A percentile compares a stretch with the other conserved stretches of the same genome.
phyloP scores from a whole-genome alignment of 53 echinoderm and acorn worm genomes.

The Crossaster papposus region DNA sequence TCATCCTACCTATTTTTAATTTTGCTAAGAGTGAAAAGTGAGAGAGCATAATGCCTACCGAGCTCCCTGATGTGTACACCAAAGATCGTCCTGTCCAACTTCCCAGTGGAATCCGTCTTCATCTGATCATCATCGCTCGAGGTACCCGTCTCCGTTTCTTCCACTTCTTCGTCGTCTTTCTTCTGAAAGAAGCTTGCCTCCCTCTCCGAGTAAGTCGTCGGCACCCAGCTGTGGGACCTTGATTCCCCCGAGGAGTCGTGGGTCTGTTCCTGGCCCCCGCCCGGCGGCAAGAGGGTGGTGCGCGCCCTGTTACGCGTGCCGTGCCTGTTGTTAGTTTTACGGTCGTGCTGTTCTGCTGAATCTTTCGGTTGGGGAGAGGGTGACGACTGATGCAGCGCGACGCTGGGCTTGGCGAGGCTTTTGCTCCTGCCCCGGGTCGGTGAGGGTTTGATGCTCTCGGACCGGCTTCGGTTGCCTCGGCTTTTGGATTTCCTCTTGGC shows the following conservation, averaged over 20 bases:
- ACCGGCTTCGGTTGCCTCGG: not conserved
- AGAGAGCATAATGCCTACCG: conserved; percentile 56
- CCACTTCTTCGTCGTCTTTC: conserved; percentile 41
- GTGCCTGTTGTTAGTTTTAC: not conserved
- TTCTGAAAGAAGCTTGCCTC: conserved; percentile 44
- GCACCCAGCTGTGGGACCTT: conserved; percentile 40
- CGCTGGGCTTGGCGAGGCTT: not conserved
- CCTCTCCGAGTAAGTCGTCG: conserved; percentile 22
- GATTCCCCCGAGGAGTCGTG: conserved; percentile 39
- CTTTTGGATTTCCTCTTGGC: conserved; percentile 38
- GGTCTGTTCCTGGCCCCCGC: not conserved
- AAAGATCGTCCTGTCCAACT: conserved; percentile 76
- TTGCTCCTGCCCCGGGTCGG: conserved; percentile 12
- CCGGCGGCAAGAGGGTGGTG: conserved; percentile 25
- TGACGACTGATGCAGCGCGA: no score
- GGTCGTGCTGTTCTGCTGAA: not conserved
- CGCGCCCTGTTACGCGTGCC: conserved; percentile 10
- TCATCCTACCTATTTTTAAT: no score
- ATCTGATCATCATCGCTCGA: conserved; percentile 12
- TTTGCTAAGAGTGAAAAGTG: not conserved
- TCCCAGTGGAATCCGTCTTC: conserved; percentile 39
- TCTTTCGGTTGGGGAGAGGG: not conserved
- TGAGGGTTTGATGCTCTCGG: not conserved
- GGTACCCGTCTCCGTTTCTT: conserved; percentile 27
- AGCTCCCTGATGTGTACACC: conserved; percentile 94